Base-by-base conservation (phyloP, 2,113 vertebrate species). In the Leptocoma aspasia region DNA sequence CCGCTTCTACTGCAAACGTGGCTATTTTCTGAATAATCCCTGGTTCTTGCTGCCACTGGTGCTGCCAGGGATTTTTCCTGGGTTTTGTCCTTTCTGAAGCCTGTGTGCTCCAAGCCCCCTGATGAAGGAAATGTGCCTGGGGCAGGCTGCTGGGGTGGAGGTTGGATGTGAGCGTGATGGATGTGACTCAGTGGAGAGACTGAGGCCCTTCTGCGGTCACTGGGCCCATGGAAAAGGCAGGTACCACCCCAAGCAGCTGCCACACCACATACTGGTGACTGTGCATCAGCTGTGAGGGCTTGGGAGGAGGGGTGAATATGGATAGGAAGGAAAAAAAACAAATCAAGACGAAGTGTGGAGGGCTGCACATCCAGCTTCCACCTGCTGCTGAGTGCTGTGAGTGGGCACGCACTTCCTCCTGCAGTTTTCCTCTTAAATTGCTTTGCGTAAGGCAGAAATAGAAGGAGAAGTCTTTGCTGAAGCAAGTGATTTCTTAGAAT, bases 1-100 rank as follows among this genome's bases (percentile, higher is more conserved):
- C 6, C 2, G 9, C 6, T 28, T 41, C 6, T 33, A 13, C 7
- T 37, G 14, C 2, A 5, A 60, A 39, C 10, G 5, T 0, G 0
- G 6, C 14, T 70, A 0, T 47, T 86, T 65, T 22, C 37, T 64
- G 31, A 44, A 52, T 47, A 63, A 49, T 37, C 12, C 26, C 31
- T 21, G 9, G 1, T 37, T 50, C 31, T 56, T 18, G 5, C 60
- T 23, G 50, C 21, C n/a, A 2, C 11, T 8, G 18, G 49, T 13
- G 13, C 22, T 61, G 31, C 30, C 17, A 7, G 17, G 21, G 28
- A 42, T 83, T 89, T 87, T 71, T 31, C 60, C 47, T 57, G 12
- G 1, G 0, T 49, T 60, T 82, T 65, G 65, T 28, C 8, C n/a
- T 56, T 88, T 56, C 45, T 1, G 3, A 82, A 92, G 37, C 28